phyloP scores from a whole-genome alignment of 2,113 vertebrate genomes.

The Dendrocopos noguchii region DNA sequence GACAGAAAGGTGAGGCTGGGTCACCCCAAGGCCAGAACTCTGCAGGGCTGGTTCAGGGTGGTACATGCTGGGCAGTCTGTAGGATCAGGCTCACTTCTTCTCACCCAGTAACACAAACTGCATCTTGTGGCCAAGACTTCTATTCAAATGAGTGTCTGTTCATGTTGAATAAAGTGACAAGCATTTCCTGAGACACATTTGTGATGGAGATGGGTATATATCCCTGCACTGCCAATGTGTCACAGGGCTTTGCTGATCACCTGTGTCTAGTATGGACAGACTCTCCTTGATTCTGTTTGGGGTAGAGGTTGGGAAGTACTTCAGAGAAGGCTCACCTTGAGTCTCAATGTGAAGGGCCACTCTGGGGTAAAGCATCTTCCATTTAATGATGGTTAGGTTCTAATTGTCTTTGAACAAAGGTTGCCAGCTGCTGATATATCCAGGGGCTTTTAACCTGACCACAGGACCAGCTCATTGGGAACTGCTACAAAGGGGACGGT shows the following conservation, averaged over 20 bases:
- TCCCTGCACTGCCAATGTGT: neutral
- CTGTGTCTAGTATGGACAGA: fast-evolving
- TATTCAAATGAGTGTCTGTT: neutral
- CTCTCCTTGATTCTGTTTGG: neutral
- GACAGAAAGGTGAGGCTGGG: slow-evolving; percentile 85
- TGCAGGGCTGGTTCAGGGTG: neutral
- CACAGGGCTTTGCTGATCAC: neutral
- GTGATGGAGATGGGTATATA: neutral
- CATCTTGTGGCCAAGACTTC: neutral
- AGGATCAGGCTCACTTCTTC: neutral
- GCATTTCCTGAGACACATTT: neutral
- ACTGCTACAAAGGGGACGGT: slow-evolving; percentile 92
- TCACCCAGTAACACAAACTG: neutral
- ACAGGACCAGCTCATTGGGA: slow-evolving; percentile 98
- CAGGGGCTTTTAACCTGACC: slow-evolving; percentile 96
- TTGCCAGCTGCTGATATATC: slow-evolving; percentile 94
- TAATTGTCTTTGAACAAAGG: slow-evolving; percentile 73
- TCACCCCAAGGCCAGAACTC: neutral
- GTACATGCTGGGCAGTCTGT: fast-evolving
- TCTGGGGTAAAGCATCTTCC: neutral
- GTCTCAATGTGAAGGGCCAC: neutral
- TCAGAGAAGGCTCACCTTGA: neutral
- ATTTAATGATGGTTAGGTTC: neutral
- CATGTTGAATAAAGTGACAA: neutral
- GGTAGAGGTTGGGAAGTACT: neutral